Conservation (phyloP, 1,140 invertebrate genomes). For the Trichoplusia ni region DNA sequence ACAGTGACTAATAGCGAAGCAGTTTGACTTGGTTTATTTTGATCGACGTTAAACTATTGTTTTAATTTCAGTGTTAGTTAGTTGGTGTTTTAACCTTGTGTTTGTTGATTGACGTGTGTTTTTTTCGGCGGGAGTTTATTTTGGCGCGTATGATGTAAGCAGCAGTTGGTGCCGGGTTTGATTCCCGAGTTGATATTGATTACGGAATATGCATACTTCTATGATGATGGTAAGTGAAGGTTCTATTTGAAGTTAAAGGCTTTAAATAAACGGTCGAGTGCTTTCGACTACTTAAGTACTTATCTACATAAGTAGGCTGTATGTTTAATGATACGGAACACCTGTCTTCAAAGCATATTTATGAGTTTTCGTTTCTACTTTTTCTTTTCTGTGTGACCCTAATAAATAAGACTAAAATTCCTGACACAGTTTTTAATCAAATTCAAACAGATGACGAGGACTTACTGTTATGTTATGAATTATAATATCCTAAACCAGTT, state of each 20-base stretch:
- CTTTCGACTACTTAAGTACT: neutral
- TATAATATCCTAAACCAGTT: no score
- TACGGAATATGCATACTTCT: constrained; percentile 69
- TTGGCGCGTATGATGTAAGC: constrained; percentile 76
- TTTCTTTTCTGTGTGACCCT: no score
- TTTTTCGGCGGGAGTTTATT: constrained; percentile 64
- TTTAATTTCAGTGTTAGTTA: constrained; percentile 56
- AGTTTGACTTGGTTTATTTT: neutral
- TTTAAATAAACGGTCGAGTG: neutral
- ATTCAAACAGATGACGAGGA: no score
- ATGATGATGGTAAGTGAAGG: constrained; percentile 74
- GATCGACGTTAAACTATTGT: constrained; percentile 40
- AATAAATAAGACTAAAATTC: no score
- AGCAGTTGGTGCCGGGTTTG: constrained; percentile 57
- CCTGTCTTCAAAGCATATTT: neutral
- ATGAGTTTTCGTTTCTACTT: neutral
- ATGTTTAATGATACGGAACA: neutral
- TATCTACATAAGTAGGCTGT: neutral
- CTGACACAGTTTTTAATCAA: no score
- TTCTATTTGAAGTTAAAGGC: neutral
- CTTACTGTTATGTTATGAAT: no score
- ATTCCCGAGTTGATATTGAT: constrained; percentile 58
- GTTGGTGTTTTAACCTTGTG: constrained; percentile 65
- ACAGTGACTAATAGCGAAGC: constrained; percentile 25
- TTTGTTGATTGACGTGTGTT: constrained; percentile 62